These are phyloP conservation scores for Euthynnus affinis DNA, from an alignment of 2,797 vertebrate genomes.

Conservation along the genomic window DNA sequence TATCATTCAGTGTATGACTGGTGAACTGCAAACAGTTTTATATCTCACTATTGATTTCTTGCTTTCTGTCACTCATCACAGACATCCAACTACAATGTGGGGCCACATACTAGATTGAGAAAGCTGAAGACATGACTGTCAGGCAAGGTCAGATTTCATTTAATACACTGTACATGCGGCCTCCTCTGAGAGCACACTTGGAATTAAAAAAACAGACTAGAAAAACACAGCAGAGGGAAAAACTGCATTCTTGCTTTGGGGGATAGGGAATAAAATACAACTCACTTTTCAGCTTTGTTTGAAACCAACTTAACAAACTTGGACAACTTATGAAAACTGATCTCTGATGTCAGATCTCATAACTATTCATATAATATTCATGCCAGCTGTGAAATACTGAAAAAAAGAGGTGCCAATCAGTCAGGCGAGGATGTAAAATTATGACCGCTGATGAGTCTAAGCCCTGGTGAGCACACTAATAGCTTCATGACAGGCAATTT, in stretches of 20 bases:
- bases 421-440: conserved; percentile 29
- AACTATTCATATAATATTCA: conserved; percentile 27
- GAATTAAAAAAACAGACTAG: not conserved
- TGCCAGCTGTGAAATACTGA: conserved; percentile 42
- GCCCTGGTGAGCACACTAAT: conserved; percentile 25
- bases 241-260: conserved; percentile 11
- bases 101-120: conserved; percentile 1
- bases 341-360: conserved; percentile 28
- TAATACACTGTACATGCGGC: conserved; percentile 9
- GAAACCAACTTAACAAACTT: conserved; percentile 29
- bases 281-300: conserved; percentile 2
- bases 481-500: conserved; percentile 19
- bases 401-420: conserved; percentile 41
- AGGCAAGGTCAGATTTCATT: conserved; percentile 50
- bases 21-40: conserved; percentile 11
- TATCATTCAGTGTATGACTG: conserved; percentile 31
- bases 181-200: not conserved
- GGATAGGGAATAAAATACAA: conserved; percentile 7
- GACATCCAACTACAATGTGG: conserved; percentile 19
- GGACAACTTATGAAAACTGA: conserved; percentile 21
- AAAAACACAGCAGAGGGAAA: not conserved
- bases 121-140: conserved; percentile 1
- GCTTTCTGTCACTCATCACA: conserved; percentile 40
- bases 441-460: conserved; percentile 22
- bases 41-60: conserved; percentile 51